Conservation (phyloP, 2,113 vertebrate species). For the Leptodactylus fuscus region DNA sequence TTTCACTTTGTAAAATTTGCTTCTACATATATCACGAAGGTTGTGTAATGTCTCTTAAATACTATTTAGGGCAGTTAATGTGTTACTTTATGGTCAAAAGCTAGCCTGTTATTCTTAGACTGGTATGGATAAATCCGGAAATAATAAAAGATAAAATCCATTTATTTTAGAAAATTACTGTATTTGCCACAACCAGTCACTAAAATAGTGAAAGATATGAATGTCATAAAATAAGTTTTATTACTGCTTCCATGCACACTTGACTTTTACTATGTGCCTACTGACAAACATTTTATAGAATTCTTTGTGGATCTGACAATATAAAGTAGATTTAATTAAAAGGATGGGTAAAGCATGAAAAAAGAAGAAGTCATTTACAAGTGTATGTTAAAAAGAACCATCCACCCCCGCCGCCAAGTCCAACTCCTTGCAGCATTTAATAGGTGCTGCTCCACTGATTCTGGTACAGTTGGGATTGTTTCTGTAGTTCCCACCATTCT, state of each 20-base stretch:
- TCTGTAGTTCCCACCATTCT: too few species aligned
- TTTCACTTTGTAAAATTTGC: conserved; percentile 51
- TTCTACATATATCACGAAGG: conserved; percentile 41
- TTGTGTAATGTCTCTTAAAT: conserved; percentile 36
- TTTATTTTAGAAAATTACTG: not conserved
- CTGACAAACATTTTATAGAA: too few species aligned
- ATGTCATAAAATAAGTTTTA: not conserved
- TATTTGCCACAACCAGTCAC: not conserved
- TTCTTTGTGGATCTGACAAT: too few species aligned
- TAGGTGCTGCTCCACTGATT: too few species aligned
- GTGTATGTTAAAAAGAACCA: too few species aligned
- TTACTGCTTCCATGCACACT: not conserved
- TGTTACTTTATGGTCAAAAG: not conserved
- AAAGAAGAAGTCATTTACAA: too few species aligned
- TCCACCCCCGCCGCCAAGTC: too few species aligned
- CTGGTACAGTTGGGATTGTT: too few species aligned
- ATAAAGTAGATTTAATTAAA: too few species aligned
- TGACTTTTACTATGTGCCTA: not conserved
- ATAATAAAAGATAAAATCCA: not conserved
- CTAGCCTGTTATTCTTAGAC: not conserved
- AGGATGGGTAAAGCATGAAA: too few species aligned
- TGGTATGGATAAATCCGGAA: not conserved
- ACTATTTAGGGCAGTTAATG: conserved; percentile 18
- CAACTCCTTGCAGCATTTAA: too few species aligned
- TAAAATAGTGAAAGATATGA: too few species aligned